Evolutionary conservation across 2,888 invertebrate genomes (phyloP), one percentile per base, ranked within the genome.

Genomic region (Oscheius sp.): DNA sequence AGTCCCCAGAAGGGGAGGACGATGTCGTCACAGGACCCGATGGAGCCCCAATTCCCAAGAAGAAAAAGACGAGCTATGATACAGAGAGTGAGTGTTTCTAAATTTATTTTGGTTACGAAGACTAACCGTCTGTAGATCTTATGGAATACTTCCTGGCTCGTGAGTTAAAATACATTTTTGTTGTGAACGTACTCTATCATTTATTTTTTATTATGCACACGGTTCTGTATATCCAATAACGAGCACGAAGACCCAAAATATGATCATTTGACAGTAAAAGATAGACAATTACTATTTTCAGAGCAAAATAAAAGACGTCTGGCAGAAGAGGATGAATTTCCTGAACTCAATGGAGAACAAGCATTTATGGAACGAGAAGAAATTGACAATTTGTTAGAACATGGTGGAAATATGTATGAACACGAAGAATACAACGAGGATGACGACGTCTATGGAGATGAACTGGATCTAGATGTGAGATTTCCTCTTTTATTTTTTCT

Each of bases 111-210:
- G n/a, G 23, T 23, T 43, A 5, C 12, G n/a, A 18, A 35, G 35
- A 35, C 35, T 35, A 35, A 35, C 45, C 21, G n/a, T 12, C 6
- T 61, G 12, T n/a, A 66, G 66, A 29, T 25, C n/a, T 66, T 9
- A 52, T 52, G 66, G 66, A 66, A 27, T 66, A 66, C 52, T 66
- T 49, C 66, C n/a, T 66, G n/a, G 49, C 52, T 13, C 66, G 66
- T 66, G 49, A 66, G 66, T 66, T 49, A 12, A 45, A 45, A 23
- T 21, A 9, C 1, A 9, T 58, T 13, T 27, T 12, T 35, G 35
- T 35, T 9, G 12, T 12, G 23, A 49, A n/a, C 21, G 1, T 49
- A 9, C 53, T 23, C n/a, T 53, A 1, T 53, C 21, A 12, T 21
- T 23, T 53, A 2, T 23, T 23, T 18, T 23, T 18, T 21, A 53